Evolutionary conservation across 2,113 vertebrate species (phyloP).

Genomic region (Taxidea taxus): DNA sequence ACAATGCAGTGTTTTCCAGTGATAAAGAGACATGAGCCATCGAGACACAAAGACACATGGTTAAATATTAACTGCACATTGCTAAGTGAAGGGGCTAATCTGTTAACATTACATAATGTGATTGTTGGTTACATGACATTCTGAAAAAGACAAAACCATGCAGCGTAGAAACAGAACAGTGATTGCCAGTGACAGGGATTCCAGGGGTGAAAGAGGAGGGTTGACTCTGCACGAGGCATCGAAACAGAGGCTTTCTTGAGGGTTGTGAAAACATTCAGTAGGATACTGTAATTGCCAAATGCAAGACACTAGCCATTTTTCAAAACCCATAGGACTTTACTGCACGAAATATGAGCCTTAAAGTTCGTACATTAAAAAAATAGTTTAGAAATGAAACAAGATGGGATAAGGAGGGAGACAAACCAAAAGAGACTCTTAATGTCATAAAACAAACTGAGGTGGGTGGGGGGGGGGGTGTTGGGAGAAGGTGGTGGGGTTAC

Average conservation of each 20-base stretch:
- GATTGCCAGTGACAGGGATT: not conserved
- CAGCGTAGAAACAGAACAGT: not conserved
- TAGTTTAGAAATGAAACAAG: too few relatives aligned
- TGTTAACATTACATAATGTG: not conserved
- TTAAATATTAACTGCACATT: not conserved
- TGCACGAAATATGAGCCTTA: not conserved
- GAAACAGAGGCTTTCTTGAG: not conserved
- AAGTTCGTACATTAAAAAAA: not conserved
- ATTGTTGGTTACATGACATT: not conserved
- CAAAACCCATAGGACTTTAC: not conserved
- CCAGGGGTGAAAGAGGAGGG: not conserved
- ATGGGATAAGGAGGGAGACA: too few relatives aligned
- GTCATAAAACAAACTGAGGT: too few relatives aligned
- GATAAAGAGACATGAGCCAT: not conserved
- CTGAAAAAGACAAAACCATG: not conserved
- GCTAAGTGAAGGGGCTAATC: not conserved
- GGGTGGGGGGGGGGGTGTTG: too few relatives aligned
- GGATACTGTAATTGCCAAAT: not conserved
- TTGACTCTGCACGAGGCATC: not conserved
- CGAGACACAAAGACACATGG: not conserved
- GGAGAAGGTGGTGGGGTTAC: too few relatives aligned
- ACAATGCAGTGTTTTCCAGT: not conserved
- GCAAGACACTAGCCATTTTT: not conserved
- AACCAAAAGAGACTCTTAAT: too few relatives aligned
- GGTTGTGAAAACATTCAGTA: not conserved